These are phyloP conservation scores for Ceratina calcarata DNA, from an alignment of 1,140 invertebrate species.

Conservation along the genomic window DNA sequence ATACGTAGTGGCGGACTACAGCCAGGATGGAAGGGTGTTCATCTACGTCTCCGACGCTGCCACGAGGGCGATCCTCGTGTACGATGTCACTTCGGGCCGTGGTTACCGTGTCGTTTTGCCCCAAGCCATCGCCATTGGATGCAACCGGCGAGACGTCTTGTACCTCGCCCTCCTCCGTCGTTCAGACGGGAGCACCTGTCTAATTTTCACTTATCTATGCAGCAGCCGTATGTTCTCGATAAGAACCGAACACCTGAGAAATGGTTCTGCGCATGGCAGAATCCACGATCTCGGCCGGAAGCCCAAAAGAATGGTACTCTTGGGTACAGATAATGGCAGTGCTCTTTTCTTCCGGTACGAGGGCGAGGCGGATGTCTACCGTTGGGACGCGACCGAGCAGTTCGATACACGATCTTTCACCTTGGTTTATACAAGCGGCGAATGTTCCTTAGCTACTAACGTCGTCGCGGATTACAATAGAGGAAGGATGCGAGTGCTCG, in stretches of 20 bases:
- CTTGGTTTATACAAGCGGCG: slow-evolving; percentile 79
- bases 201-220: slow-evolving; percentile 83
- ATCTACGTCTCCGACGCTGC: slow-evolving; percentile 85
- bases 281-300: slow-evolving; percentile 82
- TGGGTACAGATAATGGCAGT: slow-evolving; percentile 83
- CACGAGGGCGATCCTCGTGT: slow-evolving; percentile 83
- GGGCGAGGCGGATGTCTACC: slow-evolving; percentile 78
- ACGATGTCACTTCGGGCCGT: slow-evolving; percentile 81
- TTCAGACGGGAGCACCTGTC: slow-evolving; percentile 78
- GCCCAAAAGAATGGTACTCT: slow-evolving; percentile 80
- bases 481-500: slow-evolving; percentile 82
- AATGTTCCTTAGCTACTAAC: slow-evolving; percentile 82
- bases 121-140: slow-evolving; percentile 76
- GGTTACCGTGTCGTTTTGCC: slow-evolving; percentile 83
- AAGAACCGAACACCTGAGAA: slow-evolving; percentile 81
- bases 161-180: slow-evolving; percentile 81
- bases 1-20: slow-evolving; percentile 83
- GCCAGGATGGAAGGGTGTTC: slow-evolving; percentile 78
- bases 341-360: slow-evolving; percentile 82
- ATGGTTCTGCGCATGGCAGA: slow-evolving; percentile 79
- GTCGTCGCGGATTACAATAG: slow-evolving; percentile 81
- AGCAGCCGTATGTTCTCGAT: slow-evolving; percentile 81
- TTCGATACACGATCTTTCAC: slow-evolving; percentile 77
- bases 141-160: slow-evolving; percentile 80
- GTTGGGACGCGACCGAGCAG: slow-evolving; percentile 75